These are phyloP conservation scores for Mirounga angustirostris DNA, from an alignment of 2,113 vertebrate genomes.

Conservation along the genomic window DNA sequence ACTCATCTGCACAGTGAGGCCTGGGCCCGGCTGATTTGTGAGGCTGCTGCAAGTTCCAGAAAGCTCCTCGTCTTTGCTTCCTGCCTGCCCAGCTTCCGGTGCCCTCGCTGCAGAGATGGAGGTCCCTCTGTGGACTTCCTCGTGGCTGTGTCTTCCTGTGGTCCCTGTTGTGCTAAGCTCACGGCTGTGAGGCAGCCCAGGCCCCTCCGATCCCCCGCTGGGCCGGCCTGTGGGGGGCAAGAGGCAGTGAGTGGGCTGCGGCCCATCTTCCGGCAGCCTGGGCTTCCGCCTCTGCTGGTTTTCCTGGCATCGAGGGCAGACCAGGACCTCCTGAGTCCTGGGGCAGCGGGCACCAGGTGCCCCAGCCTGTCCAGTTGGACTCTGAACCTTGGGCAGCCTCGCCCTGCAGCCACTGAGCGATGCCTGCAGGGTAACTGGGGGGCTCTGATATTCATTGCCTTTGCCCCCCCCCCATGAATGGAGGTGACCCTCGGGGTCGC, in stretches of 20 bases:
- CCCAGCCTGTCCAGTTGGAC: fast-evolving
- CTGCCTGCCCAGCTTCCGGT: not conserved
- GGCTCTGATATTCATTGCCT: not conserved
- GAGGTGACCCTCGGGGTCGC: not conserved
- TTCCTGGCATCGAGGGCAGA: not conserved
- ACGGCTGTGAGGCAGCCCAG: not conserved
- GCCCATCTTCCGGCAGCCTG: no score
- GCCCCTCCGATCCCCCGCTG: not conserved
- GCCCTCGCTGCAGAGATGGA: no score
- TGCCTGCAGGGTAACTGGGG: not conserved
- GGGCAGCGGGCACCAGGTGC: not conserved
- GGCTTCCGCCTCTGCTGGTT: not conserved
- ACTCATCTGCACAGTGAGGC: fast-evolving
- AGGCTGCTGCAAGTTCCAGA: not conserved
- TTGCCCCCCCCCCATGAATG: not conserved
- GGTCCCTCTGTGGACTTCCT: no score
- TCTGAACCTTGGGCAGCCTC: not conserved
- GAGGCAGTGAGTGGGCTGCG: not conserved
- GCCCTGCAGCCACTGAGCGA: not conserved
- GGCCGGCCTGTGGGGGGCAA: not conserved
- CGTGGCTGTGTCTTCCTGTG: not conserved
- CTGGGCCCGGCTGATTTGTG: not conserved
- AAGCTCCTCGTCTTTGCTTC: not conserved
- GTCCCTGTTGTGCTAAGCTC: not conserved
- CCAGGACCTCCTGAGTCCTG: not conserved